Evolutionary conservation across 2,797 vertebrate species (phyloP), one percentile per base, ranked within the genome.

Genomic region (Gymnothorax javanicus): DNA sequence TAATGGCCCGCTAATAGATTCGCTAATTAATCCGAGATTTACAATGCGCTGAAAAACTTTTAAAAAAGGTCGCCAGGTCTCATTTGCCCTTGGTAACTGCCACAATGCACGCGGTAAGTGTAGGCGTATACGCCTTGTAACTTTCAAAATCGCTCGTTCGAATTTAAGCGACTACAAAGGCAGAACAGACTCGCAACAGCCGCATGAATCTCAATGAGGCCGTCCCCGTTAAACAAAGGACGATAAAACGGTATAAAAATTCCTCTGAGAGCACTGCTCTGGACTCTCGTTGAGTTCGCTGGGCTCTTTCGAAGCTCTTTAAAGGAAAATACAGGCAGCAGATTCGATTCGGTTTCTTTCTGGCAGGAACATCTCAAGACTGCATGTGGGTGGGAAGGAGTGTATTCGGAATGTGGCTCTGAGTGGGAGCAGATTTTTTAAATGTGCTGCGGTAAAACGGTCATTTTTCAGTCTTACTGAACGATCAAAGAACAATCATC

Each of bases 1-100:
- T 90, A 90, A 91, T 88, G 87, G 85, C 79, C 50, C 64, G 83
- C 87, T 90, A 90, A 91, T 90, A 64, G 89, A 86, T 89, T 89
- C 71, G 25, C 56, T 88, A 86, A 86, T 88, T 89, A 87, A 87
- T 79, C 67, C 8, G 17, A 64, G 59, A 86, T 91, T 87, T 86
- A 83, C 82, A 71, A 86, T 77, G 84, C 67, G 11, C 73, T 88
- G 60, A 23, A 60, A 83, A 84, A 33, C 85, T 67, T 82, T 43
- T 43, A 43, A 50, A 43, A 56, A 17, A 58, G 25, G 23, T 75
- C 25, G 77, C 6, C 58, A 9, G 25, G 8, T 13, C 43, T 69
- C 54, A 43, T 75, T 33, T 73, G n/a, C 25, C 27, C 7, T 25
- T 15, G 7, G 27, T 33, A 25, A 73, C 67, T 25, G 67, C 67